Evolutionary conservation across 2,113 vertebrate species (phyloP), one percentile per base, ranked within the genome.

Genomic region (Anolis sagrei): DNA sequence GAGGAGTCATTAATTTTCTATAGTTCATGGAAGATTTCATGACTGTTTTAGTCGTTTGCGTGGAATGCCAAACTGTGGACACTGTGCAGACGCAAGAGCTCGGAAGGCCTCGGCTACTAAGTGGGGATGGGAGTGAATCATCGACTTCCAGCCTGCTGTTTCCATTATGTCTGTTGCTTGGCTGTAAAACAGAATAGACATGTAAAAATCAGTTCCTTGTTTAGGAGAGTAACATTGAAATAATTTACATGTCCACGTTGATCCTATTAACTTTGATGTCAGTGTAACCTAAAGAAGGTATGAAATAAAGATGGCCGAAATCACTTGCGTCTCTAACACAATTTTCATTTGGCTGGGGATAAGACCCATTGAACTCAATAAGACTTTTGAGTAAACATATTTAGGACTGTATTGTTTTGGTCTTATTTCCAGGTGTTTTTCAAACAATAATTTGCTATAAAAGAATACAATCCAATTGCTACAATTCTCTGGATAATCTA

Each of bases 81-180:
- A 99, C 95, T 99, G 99, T 90, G 98, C 98, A 90, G 98, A 98
- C 14, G 98, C 98, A 68, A 99, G 96, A 61, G 99, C 98, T 5
- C 98, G 97, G 94, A 99, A 99, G 95, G 98, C 98, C 96, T 99
- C 99, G 85, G 99, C 99, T 93, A 99, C 99, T 96, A 99, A 97
- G 95, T 99, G 99, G 95, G 99, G 99, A 95, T 99, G 99, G 92
- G 98, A 99, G 90, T 98, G 98, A 97, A 99, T 98, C 99, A 99
- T 99, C 94, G 98, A 98, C 96, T 99, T 99, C 98, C 98, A 99
- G 92, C 98, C 98, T 78, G 98, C 97, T 64, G 99, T 99, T 95
- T 99, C 98, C 98, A 99, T 99, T 96, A 99, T 98, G 91, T 99
- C 98, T 76, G 98, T 95, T 87, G 98, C 97, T 95, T 99, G 98